These are phyloP conservation scores for Odontothrips loti DNA, from an alignment of 2,888 invertebrate species.

Conservation along the genomic window DNA sequence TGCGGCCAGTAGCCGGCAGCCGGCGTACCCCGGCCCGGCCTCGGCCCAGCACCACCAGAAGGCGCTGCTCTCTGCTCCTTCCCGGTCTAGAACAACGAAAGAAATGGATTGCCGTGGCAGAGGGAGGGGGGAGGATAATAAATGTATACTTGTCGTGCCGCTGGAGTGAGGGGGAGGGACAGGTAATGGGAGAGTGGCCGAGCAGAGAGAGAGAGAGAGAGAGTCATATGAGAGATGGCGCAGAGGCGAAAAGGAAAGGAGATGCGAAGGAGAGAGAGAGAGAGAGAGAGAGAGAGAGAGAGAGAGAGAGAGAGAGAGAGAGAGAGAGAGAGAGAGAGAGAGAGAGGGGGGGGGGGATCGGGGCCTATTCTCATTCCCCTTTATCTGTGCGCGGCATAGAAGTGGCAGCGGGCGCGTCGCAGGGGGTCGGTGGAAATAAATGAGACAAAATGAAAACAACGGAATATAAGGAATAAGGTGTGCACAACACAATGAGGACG, in stretches of 20 bases:
- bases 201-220: not conserved
- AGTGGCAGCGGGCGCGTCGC: not conserved
- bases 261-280: not conserved
- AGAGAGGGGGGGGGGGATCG: not conserved
- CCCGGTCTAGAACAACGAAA: slow-evolving; percentile 24
- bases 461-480: slow-evolving; percentile 1
- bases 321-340: no score
- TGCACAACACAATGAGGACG: not conserved
- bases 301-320: no score
- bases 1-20: not conserved
- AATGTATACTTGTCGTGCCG: slow-evolving; percentile 24
- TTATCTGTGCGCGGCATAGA: not conserved
- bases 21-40: not conserved
- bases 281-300: not conserved
- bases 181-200: slow-evolving; percentile 24
- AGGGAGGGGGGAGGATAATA: slow-evolving; percentile 9
- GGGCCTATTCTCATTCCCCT: slow-evolving; percentile 19
- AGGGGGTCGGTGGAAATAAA: slow-evolving; percentile 16
- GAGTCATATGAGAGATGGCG: not conserved
- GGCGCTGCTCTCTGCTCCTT: not conserved
- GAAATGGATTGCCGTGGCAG: slow-evolving; percentile 15
- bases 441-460: slow-evolving; percentile 23
- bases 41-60: not conserved
- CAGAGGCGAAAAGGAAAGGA: not conserved
- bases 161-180: not conserved